Base-by-base conservation (phyloP, 2,888 invertebrate species). In the Bembecia ichneumoniformis region DNA sequence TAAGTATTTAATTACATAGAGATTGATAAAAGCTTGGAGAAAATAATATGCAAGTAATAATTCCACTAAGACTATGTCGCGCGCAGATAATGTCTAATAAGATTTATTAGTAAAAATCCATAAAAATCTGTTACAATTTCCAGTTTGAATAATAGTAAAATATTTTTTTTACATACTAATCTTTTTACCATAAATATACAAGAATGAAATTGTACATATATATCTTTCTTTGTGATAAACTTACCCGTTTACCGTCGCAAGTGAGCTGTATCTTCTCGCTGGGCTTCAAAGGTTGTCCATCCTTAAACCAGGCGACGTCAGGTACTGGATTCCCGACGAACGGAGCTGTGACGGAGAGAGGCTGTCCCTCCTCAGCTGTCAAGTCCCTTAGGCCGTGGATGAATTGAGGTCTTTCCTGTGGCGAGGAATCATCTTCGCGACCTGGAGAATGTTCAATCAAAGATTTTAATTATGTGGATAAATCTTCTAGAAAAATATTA, bases 321-420 rank as follows among this genome's bases (percentile, higher is more conserved):
- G 96, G 96, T 52, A 94, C 88, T 0, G 96, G 96, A 88, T 96
- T 96, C 35, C 94, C 95, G 35, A 90, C 87, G 68, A 94, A 92
- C 14, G 92, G 91, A 47, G 92, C 94, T 13, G 91, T 89, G 35
- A 96, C 74, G 0, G 79, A 62, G 35, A 96, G 75, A 0, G 93
- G 91, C 64, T 93, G 90, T 1, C 96, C 97, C 75, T 97, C 97
- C 64, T 96, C 95, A 0, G 93, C 92, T 2, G 92, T 90, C 0
- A 90, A 83, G 76, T 96, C 95, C 43, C 92, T 89, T 16, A 96
- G 86, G 0, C 91, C 90, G 59, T 93, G 92, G 35, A 93, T 77
- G 69, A 96, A 92, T 54, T 89, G 89, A 0, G 97, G 96, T 4
- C 93, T 89, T 65, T 93, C 93, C 66, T 95, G 93, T 0, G 93